Conservation (phyloP, 1,140 invertebrate genomes). For the Zophobas atratus region DNA sequence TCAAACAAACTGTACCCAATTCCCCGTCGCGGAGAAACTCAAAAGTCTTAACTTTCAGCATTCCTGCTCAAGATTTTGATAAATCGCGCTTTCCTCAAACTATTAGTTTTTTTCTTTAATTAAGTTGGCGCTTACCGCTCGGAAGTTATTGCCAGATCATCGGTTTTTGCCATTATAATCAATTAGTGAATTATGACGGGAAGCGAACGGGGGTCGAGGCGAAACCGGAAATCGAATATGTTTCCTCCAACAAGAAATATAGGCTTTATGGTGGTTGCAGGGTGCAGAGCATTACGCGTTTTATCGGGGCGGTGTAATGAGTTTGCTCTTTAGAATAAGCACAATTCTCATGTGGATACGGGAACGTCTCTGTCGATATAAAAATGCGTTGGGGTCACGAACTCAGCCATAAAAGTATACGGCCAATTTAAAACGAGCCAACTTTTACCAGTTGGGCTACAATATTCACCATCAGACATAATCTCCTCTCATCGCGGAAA, state of each 20-base stretch:
- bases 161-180: slow-evolving; percentile 36
- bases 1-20: background rate
- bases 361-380: background rate
- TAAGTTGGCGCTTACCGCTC: background rate
- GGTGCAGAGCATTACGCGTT: slow-evolving; percentile 19
- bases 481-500: background rate
- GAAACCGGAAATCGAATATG: slow-evolving; percentile 39
- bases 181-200: slow-evolving; percentile 39
- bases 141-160: slow-evolving; percentile 24
- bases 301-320: slow-evolving; percentile 20
- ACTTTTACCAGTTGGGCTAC: background rate
- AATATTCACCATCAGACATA: background rate
- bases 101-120: background rate
- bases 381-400: background rate
- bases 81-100: background rate
- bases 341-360: background rate
- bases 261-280: slow-evolving; percentile 7
- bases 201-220: slow-evolving; percentile 18
- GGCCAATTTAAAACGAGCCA: background rate
- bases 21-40: background rate
- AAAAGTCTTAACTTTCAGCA: background rate
- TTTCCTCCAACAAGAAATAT: slow-evolving; percentile 26
- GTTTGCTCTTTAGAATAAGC: slow-evolving; percentile 4
- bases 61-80: background rate
- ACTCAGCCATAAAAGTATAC: background rate